Conservation (phyloP, 2,888 invertebrate species). For the Thera britannica region DNA sequence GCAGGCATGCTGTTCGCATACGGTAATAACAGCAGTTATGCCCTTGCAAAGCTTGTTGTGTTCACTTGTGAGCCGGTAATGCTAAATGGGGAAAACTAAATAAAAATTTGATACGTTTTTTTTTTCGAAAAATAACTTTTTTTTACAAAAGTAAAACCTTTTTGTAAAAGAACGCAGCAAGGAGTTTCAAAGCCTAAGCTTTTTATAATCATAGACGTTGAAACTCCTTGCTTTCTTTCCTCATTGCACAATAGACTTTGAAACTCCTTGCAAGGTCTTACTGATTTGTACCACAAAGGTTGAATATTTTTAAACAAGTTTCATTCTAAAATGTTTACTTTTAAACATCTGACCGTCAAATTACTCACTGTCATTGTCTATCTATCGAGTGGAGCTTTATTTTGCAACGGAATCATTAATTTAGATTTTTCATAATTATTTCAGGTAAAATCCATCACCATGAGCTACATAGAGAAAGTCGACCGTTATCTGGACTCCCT, state of each 20-base stretch:
- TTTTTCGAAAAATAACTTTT: not conserved
- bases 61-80: not conserved
- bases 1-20: not conserved
- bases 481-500: constrained; percentile 77
- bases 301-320: not conserved
- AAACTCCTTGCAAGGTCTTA: too few relatives aligned
- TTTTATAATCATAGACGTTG: too few relatives aligned
- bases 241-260: too few relatives aligned
- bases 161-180: too few relatives aligned
- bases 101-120: not conserved
- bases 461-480: constrained; percentile 77
- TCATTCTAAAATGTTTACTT: not conserved
- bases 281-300: not conserved
- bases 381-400: not conserved
- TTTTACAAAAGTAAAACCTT: too few relatives aligned
- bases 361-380: too few relatives aligned
- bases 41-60: not conserved
- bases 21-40: constrained; percentile 10
- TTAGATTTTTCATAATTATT: constrained; percentile 44
- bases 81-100: not conserved
- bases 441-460: constrained; percentile 53
- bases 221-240: too few relatives aligned
- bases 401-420: constrained; percentile 3
- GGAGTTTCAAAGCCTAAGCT: too few relatives aligned
- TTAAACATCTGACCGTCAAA: not conserved